Evolutionary conservation across 1,140 invertebrate species (phyloP).

Genomic region (Leptopilina boulardi): DNA sequence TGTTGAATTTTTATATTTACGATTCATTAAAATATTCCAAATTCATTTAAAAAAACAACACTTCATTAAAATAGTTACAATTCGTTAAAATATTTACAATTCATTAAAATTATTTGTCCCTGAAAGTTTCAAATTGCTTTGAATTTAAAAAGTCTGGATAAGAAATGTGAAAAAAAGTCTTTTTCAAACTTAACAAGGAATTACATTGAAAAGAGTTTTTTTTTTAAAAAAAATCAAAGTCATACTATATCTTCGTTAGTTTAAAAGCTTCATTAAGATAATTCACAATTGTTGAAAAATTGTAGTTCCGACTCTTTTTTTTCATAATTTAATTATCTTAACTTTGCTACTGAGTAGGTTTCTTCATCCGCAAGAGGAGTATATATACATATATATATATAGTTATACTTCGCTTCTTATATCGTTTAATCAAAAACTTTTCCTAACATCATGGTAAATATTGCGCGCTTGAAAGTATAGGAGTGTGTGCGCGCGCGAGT

Average conservation of each 20-base stretch:
- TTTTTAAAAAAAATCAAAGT: neutral
- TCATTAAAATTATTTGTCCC: too few relatives aligned
- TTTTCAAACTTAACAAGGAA: neutral
- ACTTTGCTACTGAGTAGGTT: neutral
- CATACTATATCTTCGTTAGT: neutral
- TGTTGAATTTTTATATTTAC: too few relatives aligned
- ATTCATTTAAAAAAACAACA: too few relatives aligned
- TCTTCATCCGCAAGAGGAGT: neutral
- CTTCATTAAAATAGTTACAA: too few relatives aligned
- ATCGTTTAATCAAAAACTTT: slow-evolving; percentile 22
- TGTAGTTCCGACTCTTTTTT: neutral
- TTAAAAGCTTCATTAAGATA: neutral
- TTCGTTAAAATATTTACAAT: too few relatives aligned
- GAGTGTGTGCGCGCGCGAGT: neutral
- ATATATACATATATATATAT: too few relatives aligned
- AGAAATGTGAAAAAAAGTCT: neutral
- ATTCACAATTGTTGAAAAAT: slow-evolving; percentile 11
- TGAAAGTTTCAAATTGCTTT: too few relatives aligned
- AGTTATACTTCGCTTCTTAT: slow-evolving; percentile 14
- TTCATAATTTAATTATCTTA: slow-evolving; percentile 2
- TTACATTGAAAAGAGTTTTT: neutral
- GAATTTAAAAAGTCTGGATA: neutral
- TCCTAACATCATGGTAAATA: slow-evolving; percentile 19
- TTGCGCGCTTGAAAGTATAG: neutral
- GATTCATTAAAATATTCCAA: too few relatives aligned